These are phyloP conservation scores for Chelonus insularis DNA, from an alignment of 1,140 invertebrate genomes.

Conservation along the genomic window DNA sequence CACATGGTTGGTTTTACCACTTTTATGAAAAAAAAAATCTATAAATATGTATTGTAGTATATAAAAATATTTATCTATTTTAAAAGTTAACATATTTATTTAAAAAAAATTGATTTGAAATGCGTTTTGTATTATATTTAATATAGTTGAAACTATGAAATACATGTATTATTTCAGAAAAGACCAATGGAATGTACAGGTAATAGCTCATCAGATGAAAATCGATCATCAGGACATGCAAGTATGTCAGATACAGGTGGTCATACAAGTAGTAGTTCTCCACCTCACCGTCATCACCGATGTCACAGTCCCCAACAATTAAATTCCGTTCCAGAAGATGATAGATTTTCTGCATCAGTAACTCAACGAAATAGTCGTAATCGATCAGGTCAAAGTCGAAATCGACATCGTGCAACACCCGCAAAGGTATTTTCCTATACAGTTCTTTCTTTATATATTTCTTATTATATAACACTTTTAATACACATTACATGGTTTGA, in stretches of 20 bases:
- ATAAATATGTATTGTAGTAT: no score
- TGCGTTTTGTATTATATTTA: no score
- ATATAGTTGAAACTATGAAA: no score
- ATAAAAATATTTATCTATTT: no score
- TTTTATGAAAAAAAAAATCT: no score
- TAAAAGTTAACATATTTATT: no score
- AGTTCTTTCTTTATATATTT: no score
- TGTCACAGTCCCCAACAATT: slow-evolving; percentile 62
- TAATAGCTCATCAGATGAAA: slow-evolving; percentile 86
- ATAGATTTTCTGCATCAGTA: slow-evolving; percentile 69
- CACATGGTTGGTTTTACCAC: no score
- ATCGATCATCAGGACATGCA: slow-evolving; percentile 86
- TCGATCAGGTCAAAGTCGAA: slow-evolving; percentile 63
- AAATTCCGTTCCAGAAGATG: slow-evolving; percentile 71
- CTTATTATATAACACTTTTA: neutral
- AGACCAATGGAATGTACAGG: slow-evolving; percentile 72
- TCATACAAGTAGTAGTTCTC: slow-evolving; percentile 69
- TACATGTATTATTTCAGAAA: slow-evolving; percentile 65
- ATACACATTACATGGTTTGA: neutral
- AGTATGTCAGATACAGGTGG: slow-evolving; percentile 85
- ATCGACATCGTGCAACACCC: slow-evolving; percentile 68
- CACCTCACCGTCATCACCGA: slow-evolving; percentile 60
- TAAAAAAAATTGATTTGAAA: no score
- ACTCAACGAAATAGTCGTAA: slow-evolving; percentile 65
- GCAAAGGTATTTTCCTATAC: no score